phyloP scores from a whole-genome alignment of 1,140 invertebrate species.

The Campoletis sonorensis region DNA sequence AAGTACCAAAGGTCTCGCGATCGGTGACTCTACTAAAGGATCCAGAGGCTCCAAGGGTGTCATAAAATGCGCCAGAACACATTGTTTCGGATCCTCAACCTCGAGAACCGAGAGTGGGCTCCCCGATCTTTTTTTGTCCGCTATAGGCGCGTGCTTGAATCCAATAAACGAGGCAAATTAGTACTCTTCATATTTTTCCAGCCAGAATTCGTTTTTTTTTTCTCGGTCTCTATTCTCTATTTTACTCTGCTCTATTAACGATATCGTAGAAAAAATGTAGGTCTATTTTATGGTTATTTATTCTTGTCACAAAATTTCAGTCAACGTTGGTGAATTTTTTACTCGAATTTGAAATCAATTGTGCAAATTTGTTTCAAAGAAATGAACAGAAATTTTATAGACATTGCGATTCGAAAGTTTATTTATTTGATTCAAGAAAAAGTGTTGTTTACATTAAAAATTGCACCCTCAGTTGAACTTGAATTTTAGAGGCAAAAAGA shows the following conservation, averaged over 20 bases:
- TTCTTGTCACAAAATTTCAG: too few species aligned
- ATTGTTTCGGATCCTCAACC: constrained; percentile 91
- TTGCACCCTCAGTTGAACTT: neutral
- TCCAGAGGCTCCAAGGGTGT: constrained; percentile 89
- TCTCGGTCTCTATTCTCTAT: too few species aligned
- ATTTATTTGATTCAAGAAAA: too few species aligned
- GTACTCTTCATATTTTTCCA: neutral
- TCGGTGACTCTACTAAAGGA: constrained; percentile 88
- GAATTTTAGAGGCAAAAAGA: neutral
- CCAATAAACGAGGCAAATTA: constrained; percentile 10
- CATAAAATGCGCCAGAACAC: constrained; percentile 91
- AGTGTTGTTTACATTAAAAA: neutral
- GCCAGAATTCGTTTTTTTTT: neutral
- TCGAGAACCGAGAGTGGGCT: constrained; percentile 87
- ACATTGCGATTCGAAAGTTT: too few species aligned
- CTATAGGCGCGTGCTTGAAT: constrained; percentile 72
- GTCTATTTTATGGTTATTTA: too few species aligned
- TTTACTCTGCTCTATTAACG: too few species aligned
- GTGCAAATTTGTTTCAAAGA: too few species aligned
- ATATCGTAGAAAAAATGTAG: too few species aligned
- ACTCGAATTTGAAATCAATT: too few species aligned
- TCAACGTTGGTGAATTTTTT: too few species aligned
- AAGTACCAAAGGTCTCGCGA: constrained; percentile 85
- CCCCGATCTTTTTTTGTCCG: constrained; percentile 79
- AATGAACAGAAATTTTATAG: too few species aligned